Percentiles rank a stretch among this genome's conserved stretches.
phyloP scores from a whole-genome alignment of 2,113 vertebrate species.

The Actinemys pallida region DNA sequence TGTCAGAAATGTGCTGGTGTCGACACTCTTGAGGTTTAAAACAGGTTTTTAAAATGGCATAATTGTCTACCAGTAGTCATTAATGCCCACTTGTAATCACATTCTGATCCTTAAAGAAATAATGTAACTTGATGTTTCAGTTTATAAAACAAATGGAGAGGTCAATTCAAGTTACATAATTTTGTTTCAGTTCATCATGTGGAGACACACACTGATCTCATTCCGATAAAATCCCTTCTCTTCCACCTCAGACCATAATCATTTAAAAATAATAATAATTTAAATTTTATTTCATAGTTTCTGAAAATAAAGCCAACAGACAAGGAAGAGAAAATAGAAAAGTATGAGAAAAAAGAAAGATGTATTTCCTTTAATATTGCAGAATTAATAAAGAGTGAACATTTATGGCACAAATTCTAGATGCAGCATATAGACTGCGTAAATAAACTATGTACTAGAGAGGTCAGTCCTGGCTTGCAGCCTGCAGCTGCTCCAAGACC shows the following conservation, averaged over 20 bases:
- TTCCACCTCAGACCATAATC: background rate
- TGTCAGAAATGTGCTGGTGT: background rate
- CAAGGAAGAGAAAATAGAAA: background rate
- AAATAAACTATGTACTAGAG: background rate
- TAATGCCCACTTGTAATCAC: background rate
- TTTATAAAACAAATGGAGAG: background rate
- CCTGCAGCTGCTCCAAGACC: background rate
- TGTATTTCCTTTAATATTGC: background rate
- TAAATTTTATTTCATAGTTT: background rate
- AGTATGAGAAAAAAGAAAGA: background rate
- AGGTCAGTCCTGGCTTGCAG: background rate
- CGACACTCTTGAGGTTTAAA: background rate
- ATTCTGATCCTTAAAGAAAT: background rate
- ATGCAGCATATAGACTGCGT: background rate
- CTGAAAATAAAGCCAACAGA: background rate
- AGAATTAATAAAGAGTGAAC: background rate
- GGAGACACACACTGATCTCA: background rate
- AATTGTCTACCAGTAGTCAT: background rate
- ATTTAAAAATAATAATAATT: background rate
- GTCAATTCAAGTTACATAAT: background rate
- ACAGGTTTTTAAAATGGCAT: background rate
- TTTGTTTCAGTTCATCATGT: background rate
- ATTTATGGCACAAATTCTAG: background rate
- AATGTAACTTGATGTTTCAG: background rate
- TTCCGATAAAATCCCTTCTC: background rate